Conservation (phyloP, 2,113 vertebrate genomes). For the Corythornis madagascariensis region DNA sequence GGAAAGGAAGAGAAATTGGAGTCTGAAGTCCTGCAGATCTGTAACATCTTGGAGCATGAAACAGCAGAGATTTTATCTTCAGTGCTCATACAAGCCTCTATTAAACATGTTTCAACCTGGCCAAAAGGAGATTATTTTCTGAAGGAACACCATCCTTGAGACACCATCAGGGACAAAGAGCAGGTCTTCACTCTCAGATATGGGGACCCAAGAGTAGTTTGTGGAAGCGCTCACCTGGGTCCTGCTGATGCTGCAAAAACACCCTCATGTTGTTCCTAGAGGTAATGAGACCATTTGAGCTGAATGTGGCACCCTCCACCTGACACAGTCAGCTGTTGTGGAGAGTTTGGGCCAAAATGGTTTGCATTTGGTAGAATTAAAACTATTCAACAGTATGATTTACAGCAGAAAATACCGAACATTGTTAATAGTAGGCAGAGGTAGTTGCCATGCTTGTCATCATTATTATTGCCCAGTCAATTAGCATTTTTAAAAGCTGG, state of each 20-base stretch:
- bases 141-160: neutral
- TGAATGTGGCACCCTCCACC: neutral
- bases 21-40: neutral
- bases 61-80: neutral
- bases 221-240: neutral
- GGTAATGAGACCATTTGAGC: neutral
- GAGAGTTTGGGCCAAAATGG: neutral
- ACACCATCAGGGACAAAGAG: neutral
- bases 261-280: neutral
- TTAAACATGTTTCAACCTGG: neutral
- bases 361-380: neutral
- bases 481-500: neutral
- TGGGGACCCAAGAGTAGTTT: neutral
- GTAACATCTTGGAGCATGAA: neutral
- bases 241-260: neutral
- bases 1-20: neutral
- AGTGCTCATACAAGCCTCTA: neutral
- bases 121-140: neutral
- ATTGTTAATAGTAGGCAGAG: neutral
- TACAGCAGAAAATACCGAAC: neutral
- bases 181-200: neutral
- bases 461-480: neutral
- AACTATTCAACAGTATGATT: neutral
- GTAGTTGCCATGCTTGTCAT: neutral
- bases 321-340: neutral